Base-by-base conservation (phyloP, 1,140 invertebrate genomes). In the Achroia grisella region DNA sequence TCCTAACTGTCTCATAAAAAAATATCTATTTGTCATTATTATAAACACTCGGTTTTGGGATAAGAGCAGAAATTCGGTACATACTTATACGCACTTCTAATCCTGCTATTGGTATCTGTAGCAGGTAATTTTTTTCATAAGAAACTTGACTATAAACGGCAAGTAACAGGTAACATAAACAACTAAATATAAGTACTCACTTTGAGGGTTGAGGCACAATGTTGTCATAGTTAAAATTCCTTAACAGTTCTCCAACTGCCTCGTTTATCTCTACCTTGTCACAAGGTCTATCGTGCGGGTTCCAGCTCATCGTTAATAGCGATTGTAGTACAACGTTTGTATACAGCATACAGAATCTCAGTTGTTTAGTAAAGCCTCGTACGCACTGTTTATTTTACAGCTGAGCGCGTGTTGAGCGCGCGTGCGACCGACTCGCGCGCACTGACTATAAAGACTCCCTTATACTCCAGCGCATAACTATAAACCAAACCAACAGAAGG, bases 391-490 rank as follows among this genome's bases (percentile, higher is more conserved):
- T 23, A 23, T 23, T 23, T 2, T 23, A 14, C 35, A 37, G 35
- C 6, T 2, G 4, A 35, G 14, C 33, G 47, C 47, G 46, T 48
- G 52, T 39, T 29, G 32, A 59, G 53, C 61, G 62, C 73, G 73
- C 77, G 77, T 80, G 75, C 77, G 77, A 42, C 53, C 80, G 67
- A 69, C 76, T 78, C 76, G 80, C 74, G 77, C 72, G 74, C 77
- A 68, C 62, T 14, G 52, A 75, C 71, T 77, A 81, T 81, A 81
- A 84, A 77, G 80, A 80, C 56, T 53, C 62, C 80, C 76, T 80
- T 84, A 75, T 81, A 64, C 72, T 63, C 62, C 48, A 8, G 58
- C 48, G 55, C 61, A 57, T 69, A 60, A 75, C 52, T 76, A 80
- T 81, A 71, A 72, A 78, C 62, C n/a, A n/a, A n/a, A 57, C 53